A percentile compares a stretch with the other conserved stretches of the same genome.
Conservation (phyloP, 2,888 invertebrate genomes). For the Nymphalis urticae region DNA sequence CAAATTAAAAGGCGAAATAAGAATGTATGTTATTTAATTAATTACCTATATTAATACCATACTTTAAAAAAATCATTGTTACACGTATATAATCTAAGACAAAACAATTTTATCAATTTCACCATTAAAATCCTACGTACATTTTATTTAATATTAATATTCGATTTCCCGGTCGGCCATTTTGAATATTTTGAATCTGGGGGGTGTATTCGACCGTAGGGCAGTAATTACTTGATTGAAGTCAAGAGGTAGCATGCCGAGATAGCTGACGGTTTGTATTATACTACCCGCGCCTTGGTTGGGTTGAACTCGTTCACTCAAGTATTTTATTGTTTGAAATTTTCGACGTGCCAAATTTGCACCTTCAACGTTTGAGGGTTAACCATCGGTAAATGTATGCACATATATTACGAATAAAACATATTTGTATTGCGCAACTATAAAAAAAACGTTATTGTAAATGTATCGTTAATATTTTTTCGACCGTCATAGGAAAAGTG, state of each 20-base stretch:
- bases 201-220: slow-evolving; percentile 76
- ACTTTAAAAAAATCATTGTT: no score
- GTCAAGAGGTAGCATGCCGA: slow-evolving; percentile 79
- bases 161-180: slow-evolving; percentile 70
- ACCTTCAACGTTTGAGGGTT: slow-evolving; percentile 74
- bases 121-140: slow-evolving; percentile 35
- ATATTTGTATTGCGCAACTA: neutral
- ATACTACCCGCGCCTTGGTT: slow-evolving; percentile 54
- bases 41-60: no score
- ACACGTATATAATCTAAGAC: neutral
- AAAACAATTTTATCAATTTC: neutral
- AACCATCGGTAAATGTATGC: slow-evolving; percentile 54
- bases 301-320: slow-evolving; percentile 48
- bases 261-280: slow-evolving; percentile 68
- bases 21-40: no score
- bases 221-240: slow-evolving; percentile 81
- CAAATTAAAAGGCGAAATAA: no score
- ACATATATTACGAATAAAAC: slow-evolving; percentile 30
- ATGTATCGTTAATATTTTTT: no score
- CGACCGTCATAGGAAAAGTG: no score
- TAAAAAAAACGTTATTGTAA: no score
- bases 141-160: slow-evolving; percentile 58
- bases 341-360: slow-evolving; percentile 65
- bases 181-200: slow-evolving; percentile 73
- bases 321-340: slow-evolving; percentile 65